Conservation (phyloP, 2,888 invertebrate genomes). For the Pegoplata infirma region DNA sequence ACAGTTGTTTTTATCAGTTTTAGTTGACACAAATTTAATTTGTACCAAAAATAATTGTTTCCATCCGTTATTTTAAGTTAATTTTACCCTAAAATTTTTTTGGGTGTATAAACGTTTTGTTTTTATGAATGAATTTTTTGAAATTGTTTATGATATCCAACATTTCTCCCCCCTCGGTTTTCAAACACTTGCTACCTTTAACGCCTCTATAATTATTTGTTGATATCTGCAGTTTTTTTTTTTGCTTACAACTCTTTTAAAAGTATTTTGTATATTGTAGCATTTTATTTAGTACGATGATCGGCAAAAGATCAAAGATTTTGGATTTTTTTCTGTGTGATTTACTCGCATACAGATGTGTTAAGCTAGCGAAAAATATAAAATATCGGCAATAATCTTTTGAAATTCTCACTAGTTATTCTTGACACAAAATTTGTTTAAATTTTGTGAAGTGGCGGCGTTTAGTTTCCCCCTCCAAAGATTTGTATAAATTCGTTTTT, state of each 20-base stretch:
- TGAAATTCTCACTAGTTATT: conserved; percentile 23
- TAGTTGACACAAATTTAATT: too few species aligned
- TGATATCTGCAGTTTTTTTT: neutral
- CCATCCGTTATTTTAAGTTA: too few species aligned
- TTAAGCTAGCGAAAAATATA: conserved; percentile 50
- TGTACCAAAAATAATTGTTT: too few species aligned
- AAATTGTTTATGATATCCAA: conserved; percentile 31
- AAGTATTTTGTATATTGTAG: neutral
- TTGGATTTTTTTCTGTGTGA: conserved; percentile 7
- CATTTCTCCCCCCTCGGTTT: neutral
- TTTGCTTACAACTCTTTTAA: too few species aligned
- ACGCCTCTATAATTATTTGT: conserved; percentile 23
- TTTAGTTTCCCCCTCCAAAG: conserved; percentile 14
- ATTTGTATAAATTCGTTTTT: too few species aligned
- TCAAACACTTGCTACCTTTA: conserved; percentile 34
- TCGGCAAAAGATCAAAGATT: conserved; percentile 59
- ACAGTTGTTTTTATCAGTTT: too few species aligned
- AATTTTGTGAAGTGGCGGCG: conserved; percentile 44
- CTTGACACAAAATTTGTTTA: conserved; percentile 54
- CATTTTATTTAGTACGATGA: conserved; percentile 15
- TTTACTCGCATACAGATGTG: conserved; percentile 45
- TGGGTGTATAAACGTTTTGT: too few species aligned
- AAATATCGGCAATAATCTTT: conserved; percentile 58
- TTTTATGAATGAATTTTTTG: conserved; percentile 36
- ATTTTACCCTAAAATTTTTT: too few species aligned